These are phyloP conservation scores for Drosophila punjabiensis DNA, from an alignment of 1,140 invertebrate species.

Conservation along the genomic window DNA sequence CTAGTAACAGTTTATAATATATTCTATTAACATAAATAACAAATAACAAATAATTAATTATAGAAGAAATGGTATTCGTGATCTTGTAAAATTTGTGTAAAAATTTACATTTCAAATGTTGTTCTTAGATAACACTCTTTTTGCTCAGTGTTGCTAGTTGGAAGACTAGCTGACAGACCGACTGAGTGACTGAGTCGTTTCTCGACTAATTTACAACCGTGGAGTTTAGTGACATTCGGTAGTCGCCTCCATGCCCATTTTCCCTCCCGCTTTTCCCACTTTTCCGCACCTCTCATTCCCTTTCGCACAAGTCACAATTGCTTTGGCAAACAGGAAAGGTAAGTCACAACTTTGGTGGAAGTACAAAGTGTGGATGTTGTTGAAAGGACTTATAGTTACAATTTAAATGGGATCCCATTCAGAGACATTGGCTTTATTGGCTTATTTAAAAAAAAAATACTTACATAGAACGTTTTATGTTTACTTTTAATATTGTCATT, in stretches of 20 bases:
- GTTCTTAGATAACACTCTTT: neutral
- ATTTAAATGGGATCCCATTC: too few relatives aligned
- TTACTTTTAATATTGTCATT: too few relatives aligned
- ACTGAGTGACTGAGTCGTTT: conserved; percentile 16
- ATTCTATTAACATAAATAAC: too few relatives aligned
- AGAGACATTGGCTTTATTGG: too few relatives aligned
- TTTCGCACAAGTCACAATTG: conserved; percentile 58
- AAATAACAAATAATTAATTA: too few relatives aligned
- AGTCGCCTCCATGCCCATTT: neutral
- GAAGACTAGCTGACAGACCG: conserved; percentile 19
- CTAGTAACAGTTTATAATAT: too few relatives aligned
- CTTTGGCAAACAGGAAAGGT: conserved; percentile 9
- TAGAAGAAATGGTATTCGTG: too few relatives aligned
- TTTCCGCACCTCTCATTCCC: neutral
- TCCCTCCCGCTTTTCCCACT: conserved; percentile 1
- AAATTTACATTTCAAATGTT: neutral
- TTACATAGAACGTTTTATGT: too few relatives aligned
- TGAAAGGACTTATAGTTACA: neutral
- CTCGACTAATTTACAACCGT: conserved; percentile 60
- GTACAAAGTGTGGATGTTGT: conserved; percentile 15
- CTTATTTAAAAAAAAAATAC: too few relatives aligned
- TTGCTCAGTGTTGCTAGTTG: conserved; percentile 8
- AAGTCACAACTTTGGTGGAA: conserved; percentile 6
- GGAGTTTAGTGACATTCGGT: conserved; percentile 25
- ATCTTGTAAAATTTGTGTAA: neutral